Evolutionary conservation across 1,140 invertebrate species (phyloP).

Genomic region (Spodoptera frugiperda): DNA sequence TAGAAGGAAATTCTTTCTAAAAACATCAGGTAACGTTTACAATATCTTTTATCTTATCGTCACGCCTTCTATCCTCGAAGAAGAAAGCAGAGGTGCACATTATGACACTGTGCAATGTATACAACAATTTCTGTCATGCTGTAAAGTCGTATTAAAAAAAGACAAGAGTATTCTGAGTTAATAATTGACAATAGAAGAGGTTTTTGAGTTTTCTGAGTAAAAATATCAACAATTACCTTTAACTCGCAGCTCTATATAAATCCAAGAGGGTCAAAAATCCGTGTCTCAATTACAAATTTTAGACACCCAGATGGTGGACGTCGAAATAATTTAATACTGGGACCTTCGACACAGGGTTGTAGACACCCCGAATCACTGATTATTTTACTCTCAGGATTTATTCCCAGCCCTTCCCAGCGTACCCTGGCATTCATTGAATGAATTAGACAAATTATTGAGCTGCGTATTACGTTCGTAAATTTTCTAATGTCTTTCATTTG

Average conservation of each 20-base stretch:
- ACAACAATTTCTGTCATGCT: too few relatives aligned
- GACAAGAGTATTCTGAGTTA: too few relatives aligned
- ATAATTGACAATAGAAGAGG: too few relatives aligned
- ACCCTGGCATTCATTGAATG: constrained; percentile 35
- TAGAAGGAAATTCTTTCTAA: too few relatives aligned
- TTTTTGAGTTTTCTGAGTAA: too few relatives aligned
- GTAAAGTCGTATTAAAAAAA: too few relatives aligned
- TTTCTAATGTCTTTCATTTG: too few relatives aligned
- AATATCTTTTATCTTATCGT: too few relatives aligned
- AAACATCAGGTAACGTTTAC: too few relatives aligned
- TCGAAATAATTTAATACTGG: constrained; percentile 67
- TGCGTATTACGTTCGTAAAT: not conserved
- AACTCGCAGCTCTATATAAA: constrained; percentile 53
- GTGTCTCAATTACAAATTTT: constrained; percentile 70
- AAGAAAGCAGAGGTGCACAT: too few relatives aligned
- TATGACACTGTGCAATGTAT: too few relatives aligned
- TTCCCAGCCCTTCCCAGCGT: constrained; percentile 31
- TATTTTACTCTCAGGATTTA: constrained; percentile 55
- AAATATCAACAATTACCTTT: not conserved
- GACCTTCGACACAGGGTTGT: constrained; percentile 26
- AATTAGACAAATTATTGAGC: constrained; percentile 39
- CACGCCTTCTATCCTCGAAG: too few relatives aligned
- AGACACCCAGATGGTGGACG: constrained; percentile 65
- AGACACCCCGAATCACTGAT: constrained; percentile 58
- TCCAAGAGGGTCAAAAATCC: constrained; percentile 59